Percentiles rank a stretch among this genome's conserved stretches.
These are phyloP conservation scores for Brachylomia viminalis DNA, from an alignment of 2,888 invertebrate species.

Conservation along the genomic window DNA sequence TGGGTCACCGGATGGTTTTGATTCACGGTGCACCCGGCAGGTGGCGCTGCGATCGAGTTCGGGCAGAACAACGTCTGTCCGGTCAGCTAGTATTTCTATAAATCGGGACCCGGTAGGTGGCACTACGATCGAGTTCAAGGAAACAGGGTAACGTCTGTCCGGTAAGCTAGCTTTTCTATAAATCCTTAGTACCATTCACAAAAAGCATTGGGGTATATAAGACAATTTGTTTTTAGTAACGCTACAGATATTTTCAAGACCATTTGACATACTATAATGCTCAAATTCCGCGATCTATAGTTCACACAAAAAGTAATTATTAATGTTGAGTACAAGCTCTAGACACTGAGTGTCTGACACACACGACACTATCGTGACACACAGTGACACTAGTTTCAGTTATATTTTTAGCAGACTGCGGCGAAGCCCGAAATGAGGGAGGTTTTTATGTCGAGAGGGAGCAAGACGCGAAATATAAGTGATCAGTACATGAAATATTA, in stretches of 20 bases:
- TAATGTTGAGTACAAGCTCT: constrained; percentile 1
- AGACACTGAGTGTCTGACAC: constrained; percentile 45
- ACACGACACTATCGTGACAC: constrained; percentile 45
- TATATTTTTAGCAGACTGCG: background rate
- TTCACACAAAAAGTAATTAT: constrained; percentile 17
- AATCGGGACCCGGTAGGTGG: background rate
- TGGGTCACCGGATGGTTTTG: no score
- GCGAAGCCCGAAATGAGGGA: background rate
- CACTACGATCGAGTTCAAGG: background rate
- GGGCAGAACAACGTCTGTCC: background rate
- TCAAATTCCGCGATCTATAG: background rate
- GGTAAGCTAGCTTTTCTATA: background rate
- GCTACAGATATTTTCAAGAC: constrained; percentile 15
- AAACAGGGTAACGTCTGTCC: no score
- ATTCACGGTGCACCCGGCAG: background rate
- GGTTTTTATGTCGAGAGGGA: background rate
- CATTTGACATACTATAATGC: background rate
- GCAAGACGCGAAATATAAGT: background rate
- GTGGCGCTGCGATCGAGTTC: background rate
- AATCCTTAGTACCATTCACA: constrained; percentile 5
- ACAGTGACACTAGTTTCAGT: constrained; percentile 2
- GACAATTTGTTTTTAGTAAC: constrained; percentile 18
- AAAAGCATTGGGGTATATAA: constrained; percentile 13
- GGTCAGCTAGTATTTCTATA: no score
- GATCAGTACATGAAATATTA: background rate